Conservation (phyloP, 2,797 vertebrate species). For the Leucoraja ocellata region DNA sequence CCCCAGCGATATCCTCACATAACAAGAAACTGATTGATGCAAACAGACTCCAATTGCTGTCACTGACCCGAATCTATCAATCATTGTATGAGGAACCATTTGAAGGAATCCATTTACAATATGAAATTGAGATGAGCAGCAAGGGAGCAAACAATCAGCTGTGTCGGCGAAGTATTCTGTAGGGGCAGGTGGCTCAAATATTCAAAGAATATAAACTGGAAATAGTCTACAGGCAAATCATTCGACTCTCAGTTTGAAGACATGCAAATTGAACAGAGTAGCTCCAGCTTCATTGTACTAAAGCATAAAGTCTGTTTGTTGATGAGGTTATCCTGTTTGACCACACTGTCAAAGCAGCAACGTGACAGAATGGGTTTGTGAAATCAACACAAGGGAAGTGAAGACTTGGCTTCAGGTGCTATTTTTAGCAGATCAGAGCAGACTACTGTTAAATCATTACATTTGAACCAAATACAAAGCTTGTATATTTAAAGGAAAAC, state of each 20-base stretch:
- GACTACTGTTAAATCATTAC: background rate
- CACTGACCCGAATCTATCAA: constrained; percentile 33
- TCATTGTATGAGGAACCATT: background rate
- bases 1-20: background rate
- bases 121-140: constrained; percentile 3
- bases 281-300: background rate
- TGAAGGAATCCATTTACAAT: constrained; percentile 9
- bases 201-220: background rate
- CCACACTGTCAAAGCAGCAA: background rate
- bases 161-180: background rate
- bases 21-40: background rate
- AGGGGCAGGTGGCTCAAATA: constrained; percentile 9
- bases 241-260: background rate
- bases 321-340: background rate
- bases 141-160: background rate
- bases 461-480: background rate
- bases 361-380: background rate
- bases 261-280: background rate
- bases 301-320: background rate
- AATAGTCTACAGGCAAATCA: background rate
- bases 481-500: background rate
- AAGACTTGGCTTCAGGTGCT: background rate
- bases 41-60: constrained; percentile 21
- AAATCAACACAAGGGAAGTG: background rate
- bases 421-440: background rate